Conservation (phyloP, 2,888 invertebrate species). For the Frankliniella fusca region DNA sequence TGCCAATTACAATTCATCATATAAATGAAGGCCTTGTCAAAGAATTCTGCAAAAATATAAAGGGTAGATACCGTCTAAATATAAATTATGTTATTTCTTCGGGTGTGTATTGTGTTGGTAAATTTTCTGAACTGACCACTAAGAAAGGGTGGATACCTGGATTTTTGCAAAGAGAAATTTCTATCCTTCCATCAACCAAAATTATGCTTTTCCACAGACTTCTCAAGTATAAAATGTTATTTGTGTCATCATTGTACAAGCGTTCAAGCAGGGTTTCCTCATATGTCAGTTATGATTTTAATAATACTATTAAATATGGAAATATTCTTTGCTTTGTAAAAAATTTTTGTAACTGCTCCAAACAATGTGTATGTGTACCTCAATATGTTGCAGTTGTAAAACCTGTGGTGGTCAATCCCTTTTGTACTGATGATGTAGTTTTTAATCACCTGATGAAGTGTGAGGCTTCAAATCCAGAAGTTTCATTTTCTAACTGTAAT, state of each 20-base stretch:
- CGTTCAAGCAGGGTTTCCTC: neutral
- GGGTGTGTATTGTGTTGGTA: neutral
- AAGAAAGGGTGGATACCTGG: neutral
- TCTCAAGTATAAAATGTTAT: neutral
- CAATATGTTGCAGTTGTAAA: neutral
- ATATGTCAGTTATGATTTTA: neutral
- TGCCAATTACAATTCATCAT: neutral
- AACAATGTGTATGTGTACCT: neutral
- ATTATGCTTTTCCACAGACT: neutral
- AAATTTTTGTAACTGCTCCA: neutral
- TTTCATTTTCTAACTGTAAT: neutral
- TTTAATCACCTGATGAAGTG: neutral
- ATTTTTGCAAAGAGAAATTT: neutral
- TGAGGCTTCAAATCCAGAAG: neutral
- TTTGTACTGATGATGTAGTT: neutral
- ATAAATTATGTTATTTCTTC: neutral
- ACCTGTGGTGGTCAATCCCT: neutral
- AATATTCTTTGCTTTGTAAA: neutral
- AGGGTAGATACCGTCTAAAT: neutral
- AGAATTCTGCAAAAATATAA: neutral
- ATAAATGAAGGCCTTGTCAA: neutral
- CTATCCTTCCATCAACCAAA: neutral
- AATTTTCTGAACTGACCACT: neutral
- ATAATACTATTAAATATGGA: neutral
- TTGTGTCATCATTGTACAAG: neutral